Evolutionary conservation across 2,113 vertebrate genomes (phyloP).

Genomic region (Procavia capensis): DNA sequence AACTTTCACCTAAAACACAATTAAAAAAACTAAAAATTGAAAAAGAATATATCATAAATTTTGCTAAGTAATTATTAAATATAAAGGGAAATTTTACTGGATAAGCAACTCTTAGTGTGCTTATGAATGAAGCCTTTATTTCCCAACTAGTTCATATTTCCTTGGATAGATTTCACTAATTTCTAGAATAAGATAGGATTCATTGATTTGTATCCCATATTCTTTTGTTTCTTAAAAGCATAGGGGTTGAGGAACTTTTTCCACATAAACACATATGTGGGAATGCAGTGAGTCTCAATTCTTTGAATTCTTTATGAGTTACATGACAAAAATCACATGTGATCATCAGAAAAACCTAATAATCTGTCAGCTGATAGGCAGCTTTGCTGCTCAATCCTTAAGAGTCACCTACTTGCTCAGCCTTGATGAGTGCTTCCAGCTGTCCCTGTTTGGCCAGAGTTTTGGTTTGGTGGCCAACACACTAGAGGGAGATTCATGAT

Average conservation of each 20-base stretch:
- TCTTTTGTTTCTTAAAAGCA: neutral
- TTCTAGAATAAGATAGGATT: neutral
- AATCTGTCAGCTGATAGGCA: neutral
- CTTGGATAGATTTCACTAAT: neutral
- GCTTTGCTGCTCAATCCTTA: neutral
- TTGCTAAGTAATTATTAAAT: neutral
- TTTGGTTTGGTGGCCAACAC: neutral
- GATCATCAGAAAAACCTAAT: neutral
- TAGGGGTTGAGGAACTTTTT: neutral
- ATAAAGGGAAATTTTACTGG: neutral
- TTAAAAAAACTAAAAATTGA: too few relatives aligned
- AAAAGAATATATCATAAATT: neutral
- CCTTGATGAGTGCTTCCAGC: neutral
- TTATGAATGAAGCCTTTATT: neutral
- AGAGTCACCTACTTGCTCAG: neutral
- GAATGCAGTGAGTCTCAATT: neutral
- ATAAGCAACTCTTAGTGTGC: neutral
- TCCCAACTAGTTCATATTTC: neutral
- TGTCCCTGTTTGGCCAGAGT: neutral
- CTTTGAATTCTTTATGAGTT: neutral
- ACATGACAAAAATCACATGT: neutral
- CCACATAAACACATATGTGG: neutral
- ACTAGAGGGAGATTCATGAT: neutral
- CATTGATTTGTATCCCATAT: neutral
- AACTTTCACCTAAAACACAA: too few relatives aligned